Base-by-base conservation (phyloP, 2,888 invertebrate species). In the Molorchus minor region DNA sequence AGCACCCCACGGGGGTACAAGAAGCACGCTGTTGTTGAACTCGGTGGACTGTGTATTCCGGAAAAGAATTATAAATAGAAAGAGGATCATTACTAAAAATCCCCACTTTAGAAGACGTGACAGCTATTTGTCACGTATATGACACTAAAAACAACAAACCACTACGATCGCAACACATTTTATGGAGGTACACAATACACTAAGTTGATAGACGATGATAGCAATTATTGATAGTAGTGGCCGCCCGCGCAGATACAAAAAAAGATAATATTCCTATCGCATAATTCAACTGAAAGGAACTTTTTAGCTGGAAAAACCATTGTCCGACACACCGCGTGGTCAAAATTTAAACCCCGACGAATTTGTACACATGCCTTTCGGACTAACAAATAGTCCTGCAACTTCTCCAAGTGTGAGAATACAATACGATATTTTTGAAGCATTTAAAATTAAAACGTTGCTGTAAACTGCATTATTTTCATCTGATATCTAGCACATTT, bases 161-260 rank as follows among this genome's bases (percentile, higher is more conserved):
- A 65, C 62, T 64, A 63, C 64, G 65, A 59, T 63, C 65, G 62
- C 58, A 69, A 67, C 70, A 66, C 71, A 73, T 75, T 74, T 73
- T 71, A 70, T 65, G 67, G 62, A 70, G 64, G 69, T 65, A 62
- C 65, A 67, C 69, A 66, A 70, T 68, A 70, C 67, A 75, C 73
- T 74, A 66, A 70, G 66, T 68, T 72, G 70, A 71, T 71, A 71
- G 64, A 62, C 66, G 67, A 62, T 72, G 73, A 77, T 77, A 75
- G 73, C 73, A 73, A 75, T 74, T 76, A 76, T 77, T 75, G 77
- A 77, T 76, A 75, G 70, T 71, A 65, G 59, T 13, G 20, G 38
- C 70, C 73, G 68, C 72, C 71, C 71, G 75, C 76, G 73, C 73
- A 76, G 68, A 67, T 63, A 64, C 60, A 60, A 64, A n/a, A n/a